These are phyloP conservation scores for Eulemur rubriventer DNA, from an alignment of 2,797 vertebrate genomes.

Conservation along the genomic window DNA sequence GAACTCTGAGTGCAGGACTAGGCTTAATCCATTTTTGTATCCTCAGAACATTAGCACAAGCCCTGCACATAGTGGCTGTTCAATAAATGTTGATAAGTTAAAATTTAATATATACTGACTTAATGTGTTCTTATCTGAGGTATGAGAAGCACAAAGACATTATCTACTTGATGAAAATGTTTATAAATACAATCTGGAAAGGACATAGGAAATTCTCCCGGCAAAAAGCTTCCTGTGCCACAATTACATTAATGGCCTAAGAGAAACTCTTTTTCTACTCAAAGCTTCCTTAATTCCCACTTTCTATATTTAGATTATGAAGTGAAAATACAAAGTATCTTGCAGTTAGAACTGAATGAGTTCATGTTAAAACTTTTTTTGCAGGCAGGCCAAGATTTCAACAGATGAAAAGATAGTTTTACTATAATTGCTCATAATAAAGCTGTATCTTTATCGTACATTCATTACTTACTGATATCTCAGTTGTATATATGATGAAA, in stretches of 20 bases:
- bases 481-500: background rate
- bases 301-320: background rate
- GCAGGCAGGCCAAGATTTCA: conserved; percentile 1
- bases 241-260: background rate
- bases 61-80: background rate
- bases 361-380: conserved; percentile 1
- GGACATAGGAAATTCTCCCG: background rate
- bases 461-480: conserved; percentile 59
- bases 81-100: background rate
- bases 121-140: background rate
- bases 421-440: background rate
- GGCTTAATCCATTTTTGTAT: background rate
- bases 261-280: conserved; percentile 2
- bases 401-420: background rate
- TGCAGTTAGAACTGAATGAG: background rate
- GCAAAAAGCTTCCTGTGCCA: background rate
- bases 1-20: background rate
- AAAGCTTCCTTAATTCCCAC: background rate
- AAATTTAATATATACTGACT: conserved; percentile 9
- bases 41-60: background rate
- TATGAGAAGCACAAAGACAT: background rate
- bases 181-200: conserved; percentile 2
- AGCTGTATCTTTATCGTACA: background rate
- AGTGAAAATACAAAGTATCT: background rate
- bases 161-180: background rate